Conservation (phyloP, 1,140 invertebrate species). For the Globodera ellingtonae region DNA sequence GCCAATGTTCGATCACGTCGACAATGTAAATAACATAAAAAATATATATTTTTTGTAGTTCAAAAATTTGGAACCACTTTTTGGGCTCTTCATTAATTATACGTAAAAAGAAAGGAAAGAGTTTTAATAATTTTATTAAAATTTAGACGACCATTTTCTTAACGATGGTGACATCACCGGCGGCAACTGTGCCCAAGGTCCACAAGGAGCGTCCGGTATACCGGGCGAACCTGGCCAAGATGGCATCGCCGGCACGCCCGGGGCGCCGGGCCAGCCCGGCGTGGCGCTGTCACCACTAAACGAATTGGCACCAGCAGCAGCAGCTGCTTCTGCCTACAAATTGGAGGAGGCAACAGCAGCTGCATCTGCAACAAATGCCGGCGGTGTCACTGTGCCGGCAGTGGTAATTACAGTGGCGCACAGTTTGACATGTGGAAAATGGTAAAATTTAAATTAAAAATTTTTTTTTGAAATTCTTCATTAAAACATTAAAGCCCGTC, state of each 20-base stretch:
- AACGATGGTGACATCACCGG: neutral
- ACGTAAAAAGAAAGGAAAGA: neutral
- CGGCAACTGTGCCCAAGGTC: neutral
- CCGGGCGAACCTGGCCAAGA: slow-evolving; percentile 7
- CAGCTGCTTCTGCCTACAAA: neutral
- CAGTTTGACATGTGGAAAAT: neutral
- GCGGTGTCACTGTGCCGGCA: neutral
- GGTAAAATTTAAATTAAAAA: neutral
- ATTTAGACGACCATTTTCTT: neutral
- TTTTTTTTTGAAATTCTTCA: slow-evolving; percentile 11
- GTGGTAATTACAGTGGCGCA: neutral
- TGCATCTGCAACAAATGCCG: neutral
- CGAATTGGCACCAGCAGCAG: neutral
- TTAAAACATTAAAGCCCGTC: slow-evolving; percentile 44
- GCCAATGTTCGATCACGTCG: slow-evolving; percentile 32
- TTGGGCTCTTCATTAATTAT: neutral
- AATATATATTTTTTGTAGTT: neutral
- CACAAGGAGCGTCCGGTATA: slow-evolving; percentile 9
- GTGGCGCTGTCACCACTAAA: neutral
- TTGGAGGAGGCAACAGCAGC: neutral
- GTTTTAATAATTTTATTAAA: neutral
- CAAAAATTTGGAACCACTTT: neutral
- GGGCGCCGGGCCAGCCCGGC: slow-evolving; percentile 7
- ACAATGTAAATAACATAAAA: neutral
- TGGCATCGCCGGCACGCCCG: slow-evolving; percentile 5